Percentiles rank a stretch among this genome's conserved stretches.
These are phyloP conservation scores for Sebastes variabilis DNA, from an alignment of 2,797 vertebrate species.

Conservation along the genomic window DNA sequence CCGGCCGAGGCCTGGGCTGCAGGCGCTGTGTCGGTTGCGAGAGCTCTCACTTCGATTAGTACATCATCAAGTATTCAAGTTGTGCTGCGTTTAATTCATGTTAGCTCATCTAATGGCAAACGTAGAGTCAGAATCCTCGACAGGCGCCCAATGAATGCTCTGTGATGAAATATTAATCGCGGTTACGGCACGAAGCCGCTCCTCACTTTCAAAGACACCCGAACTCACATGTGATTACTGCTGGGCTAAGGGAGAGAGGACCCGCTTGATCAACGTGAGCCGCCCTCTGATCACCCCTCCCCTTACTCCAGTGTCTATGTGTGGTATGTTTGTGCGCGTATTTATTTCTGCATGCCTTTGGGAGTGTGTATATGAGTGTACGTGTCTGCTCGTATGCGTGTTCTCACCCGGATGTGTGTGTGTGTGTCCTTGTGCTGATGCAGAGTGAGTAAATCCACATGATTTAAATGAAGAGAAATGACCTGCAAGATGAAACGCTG, in stretches of 20 bases:
- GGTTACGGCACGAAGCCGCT: slow-evolving; percentile 91
- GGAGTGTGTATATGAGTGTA: background rate
- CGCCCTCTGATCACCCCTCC: slow-evolving; percentile 84
- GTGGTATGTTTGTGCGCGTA: background rate
- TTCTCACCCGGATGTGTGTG: background rate
- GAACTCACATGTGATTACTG: slow-evolving; percentile 92
- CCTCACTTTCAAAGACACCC: slow-evolving; percentile 92
- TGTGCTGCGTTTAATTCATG: slow-evolving; percentile 88
- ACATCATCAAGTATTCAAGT: slow-evolving; percentile 92
- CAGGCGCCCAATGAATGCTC: slow-evolving; percentile 94
- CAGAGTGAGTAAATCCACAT: slow-evolving; percentile 79
- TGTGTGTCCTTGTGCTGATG: slow-evolving; percentile 40
- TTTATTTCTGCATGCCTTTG: slow-evolving; percentile 24
- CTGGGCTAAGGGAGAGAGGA: slow-evolving; percentile 77
- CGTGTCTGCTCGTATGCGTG: background rate
- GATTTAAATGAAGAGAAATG: slow-evolving; percentile 85
- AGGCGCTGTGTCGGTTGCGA: slow-evolving; percentile 10
- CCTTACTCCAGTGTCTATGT: slow-evolving; percentile 26
- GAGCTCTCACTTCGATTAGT: slow-evolving; percentile 74
- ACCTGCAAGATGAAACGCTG: slow-evolving; percentile 75
- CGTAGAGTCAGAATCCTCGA: slow-evolving; percentile 90
- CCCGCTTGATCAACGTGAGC: slow-evolving; percentile 83
- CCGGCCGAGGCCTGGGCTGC: slow-evolving; percentile 17
- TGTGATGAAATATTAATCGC: slow-evolving; percentile 99
- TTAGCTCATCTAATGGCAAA: slow-evolving; percentile 90